phyloP scores from a whole-genome alignment of 2,797 vertebrate species.

The Rhynchotus rufescens region DNA sequence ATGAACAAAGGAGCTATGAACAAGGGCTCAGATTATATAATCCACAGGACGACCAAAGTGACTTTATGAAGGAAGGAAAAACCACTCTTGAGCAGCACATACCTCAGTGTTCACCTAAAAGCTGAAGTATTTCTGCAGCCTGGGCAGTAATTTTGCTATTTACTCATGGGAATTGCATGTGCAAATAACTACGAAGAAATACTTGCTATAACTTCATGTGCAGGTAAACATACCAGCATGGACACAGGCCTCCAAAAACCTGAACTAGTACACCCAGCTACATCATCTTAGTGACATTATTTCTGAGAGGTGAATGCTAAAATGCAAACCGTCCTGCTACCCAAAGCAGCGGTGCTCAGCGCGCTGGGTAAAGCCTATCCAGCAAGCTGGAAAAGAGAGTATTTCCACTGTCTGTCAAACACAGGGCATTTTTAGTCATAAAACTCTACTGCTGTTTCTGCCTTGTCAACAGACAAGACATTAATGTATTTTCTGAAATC shows the following conservation, averaged over 20 bases:
- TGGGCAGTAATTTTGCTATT: neutral
- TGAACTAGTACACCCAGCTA: neutral
- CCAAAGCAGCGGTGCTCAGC: neutral
- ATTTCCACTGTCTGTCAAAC: neutral
- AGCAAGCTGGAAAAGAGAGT: neutral
- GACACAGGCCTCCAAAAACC: neutral
- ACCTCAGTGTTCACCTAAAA: neutral
- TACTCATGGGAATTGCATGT: neutral
- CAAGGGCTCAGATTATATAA: constrained; percentile 47
- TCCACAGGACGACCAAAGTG: neutral
- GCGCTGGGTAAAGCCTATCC: neutral
- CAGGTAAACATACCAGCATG: neutral
- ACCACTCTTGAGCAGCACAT: neutral
- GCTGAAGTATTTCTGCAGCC: neutral
- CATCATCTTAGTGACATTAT: neutral
- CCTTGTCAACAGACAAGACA: neutral
- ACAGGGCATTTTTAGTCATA: rapidly evolving
- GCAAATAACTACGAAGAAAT: neutral
- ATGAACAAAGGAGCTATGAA: constrained; percentile 21
- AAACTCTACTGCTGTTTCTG: neutral
- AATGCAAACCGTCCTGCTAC: neutral
- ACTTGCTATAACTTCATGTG: neutral
- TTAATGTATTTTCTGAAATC: neutral
- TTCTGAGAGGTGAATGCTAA: neutral
- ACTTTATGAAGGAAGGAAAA: constrained; percentile 1